Evolutionary conservation across 1,140 invertebrate species (phyloP).

Genomic region (Cotesia glomerata): DNA sequence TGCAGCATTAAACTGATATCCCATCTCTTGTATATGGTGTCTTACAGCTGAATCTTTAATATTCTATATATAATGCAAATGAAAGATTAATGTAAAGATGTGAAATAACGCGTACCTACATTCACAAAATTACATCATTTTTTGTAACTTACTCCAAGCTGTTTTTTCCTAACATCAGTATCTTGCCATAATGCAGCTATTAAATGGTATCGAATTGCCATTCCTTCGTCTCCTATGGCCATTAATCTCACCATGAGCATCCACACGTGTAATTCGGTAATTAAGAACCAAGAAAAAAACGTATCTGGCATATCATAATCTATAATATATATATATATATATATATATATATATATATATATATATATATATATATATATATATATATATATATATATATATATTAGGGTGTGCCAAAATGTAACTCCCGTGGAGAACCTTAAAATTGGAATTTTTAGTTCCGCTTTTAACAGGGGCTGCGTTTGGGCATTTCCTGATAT

Average conservation of each 20-base stretch:
- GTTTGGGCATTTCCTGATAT: too few relatives aligned
- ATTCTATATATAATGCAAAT: conserved; percentile 54
- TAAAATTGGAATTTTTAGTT: too few relatives aligned
- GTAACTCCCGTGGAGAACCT: too few relatives aligned
- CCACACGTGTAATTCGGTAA: conserved; percentile 88
- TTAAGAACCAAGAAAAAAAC: conserved; percentile 82
- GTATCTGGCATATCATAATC: conserved; percentile 77
- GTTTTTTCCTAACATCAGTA: conserved; percentile 72
- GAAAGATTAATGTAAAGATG: not conserved
- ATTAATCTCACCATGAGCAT: conserved; percentile 77
- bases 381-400: too few relatives aligned
- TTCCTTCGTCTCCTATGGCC: conserved; percentile 76
- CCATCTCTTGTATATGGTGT: conserved; percentile 68
- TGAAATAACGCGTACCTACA: too few relatives aligned
- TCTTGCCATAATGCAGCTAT: conserved; percentile 84
- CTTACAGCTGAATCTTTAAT: conserved; percentile 66
- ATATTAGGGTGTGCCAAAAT: too few relatives aligned
- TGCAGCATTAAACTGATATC: conserved; percentile 82
- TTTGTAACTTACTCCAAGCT: conserved; percentile 70
- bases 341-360: too few relatives aligned
- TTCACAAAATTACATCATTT: not conserved
- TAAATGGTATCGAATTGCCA: conserved; percentile 73
- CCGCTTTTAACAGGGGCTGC: too few relatives aligned
- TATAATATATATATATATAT: conserved; percentile 56
- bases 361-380: too few relatives aligned